Percentiles rank a stretch among this genome's conserved stretches.
Evolutionary conservation across 2,888 invertebrate genomes (phyloP).

Genomic region (Heliconius sara): DNA sequence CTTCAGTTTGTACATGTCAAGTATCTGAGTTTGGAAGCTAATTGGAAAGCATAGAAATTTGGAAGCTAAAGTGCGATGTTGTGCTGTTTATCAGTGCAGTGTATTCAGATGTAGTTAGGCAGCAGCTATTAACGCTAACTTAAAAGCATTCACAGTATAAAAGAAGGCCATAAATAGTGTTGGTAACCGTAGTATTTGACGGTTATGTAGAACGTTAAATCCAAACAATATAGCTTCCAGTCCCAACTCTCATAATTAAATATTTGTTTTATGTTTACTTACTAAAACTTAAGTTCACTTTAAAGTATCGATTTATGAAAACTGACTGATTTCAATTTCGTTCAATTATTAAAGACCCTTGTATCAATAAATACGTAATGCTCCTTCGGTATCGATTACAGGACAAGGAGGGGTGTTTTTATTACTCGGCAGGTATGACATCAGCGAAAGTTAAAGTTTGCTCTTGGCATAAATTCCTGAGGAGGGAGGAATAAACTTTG

Average conservation of each 20-base stretch:
- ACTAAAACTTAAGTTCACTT: too few species aligned
- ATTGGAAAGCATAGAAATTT: too few species aligned
- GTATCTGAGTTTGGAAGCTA: constrained; percentile 18
- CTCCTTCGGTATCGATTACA: constrained; percentile 70
- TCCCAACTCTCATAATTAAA: background rate
- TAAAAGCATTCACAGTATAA: constrained; percentile 42
- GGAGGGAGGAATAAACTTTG: constrained; percentile 27
- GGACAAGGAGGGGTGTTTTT: constrained; percentile 67
- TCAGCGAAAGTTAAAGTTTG: constrained; percentile 58
- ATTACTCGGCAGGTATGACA: constrained; percentile 63
- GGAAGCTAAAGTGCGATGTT: constrained; percentile 57
- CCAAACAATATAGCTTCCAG: background rate
- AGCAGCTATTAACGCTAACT: constrained; percentile 50
- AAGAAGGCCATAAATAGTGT: constrained; percentile 16
- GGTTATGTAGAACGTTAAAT: background rate
- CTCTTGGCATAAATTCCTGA: constrained; percentile 46
- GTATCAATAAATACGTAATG: constrained; percentile 76
- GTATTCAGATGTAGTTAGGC: constrained; percentile 60
- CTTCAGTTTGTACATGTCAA: background rate
- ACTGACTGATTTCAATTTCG: constrained; percentile 55
- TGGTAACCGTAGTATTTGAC: background rate
- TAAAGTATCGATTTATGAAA: background rate
- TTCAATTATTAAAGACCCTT: constrained; percentile 56
- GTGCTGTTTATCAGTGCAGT: constrained; percentile 63
- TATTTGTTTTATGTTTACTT: too few species aligned